Evolutionary conservation across 2,888 invertebrate genomes (phyloP), one percentile per base, ranked within the genome.

Genomic region (Lochmaea capreae): DNA sequence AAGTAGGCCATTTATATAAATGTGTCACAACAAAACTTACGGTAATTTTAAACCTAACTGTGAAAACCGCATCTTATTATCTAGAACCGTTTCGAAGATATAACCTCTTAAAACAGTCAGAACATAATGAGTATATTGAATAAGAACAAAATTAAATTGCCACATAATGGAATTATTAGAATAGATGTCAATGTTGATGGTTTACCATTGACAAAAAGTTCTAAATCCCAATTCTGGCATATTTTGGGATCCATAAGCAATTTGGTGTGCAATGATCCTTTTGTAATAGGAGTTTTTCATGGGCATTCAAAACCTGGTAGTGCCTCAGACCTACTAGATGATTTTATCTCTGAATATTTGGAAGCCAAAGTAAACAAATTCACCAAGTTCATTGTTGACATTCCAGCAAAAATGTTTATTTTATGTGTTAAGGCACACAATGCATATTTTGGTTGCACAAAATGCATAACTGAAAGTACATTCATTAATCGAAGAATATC

Each of bases 241-340:
- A 75, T 72, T 61, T 68, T 72, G 63, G 72, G 71, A 72, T 42
- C 72, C 8, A 61, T 75, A 63, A 75, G 72, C 52, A 33, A 62
- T 49, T 18, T 72, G n/a, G n/a, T n/a, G n/a, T n/a, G n/a, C 43
- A n/a, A 54, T 22, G 43, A 49, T 52, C 72, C 72, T 39, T 72
- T 75, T 62, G 68, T 61, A 52, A 71, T 75, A 14, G 71, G 74
- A 16, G 62, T 68, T 54, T 74, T 62, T 62, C 67, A 54, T 18
- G 75, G 75, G 18, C 65, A 18, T 8, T 49, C 46, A 49, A 74
- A 75, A 68, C 68, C n/a, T n/a, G n/a, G n/a, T n/a, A n/a, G n/a
- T n/a, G n/a, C n/a, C n/a, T n/a, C 69, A 61, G 6, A 42, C 16
- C 71, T 68, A 43, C 62, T 72, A 42, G 58, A 67, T 63, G 59